A percentile compares a stretch with the other conserved stretches of the same genome.
These are phyloP conservation scores for Drosophila oshimai DNA, from an alignment of 1,140 invertebrate species.

Conservation along the genomic window DNA sequence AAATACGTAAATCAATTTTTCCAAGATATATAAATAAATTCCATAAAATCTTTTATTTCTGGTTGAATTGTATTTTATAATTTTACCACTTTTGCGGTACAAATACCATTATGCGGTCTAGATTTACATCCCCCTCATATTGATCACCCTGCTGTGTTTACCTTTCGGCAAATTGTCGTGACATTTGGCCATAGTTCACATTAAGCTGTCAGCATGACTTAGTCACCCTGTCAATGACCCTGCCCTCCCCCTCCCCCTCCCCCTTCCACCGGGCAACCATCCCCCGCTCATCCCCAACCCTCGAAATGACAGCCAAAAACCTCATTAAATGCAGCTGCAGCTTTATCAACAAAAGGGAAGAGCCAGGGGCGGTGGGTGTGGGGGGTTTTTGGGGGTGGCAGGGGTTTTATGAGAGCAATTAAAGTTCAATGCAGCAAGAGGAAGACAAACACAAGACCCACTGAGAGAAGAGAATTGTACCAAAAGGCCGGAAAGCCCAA, in stretches of 20 bases:
- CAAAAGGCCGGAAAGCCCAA: too few species aligned
- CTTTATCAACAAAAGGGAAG: constrained; percentile 40
- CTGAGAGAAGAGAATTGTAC: too few species aligned
- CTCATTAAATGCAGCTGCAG: constrained; percentile 68
- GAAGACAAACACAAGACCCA: background rate
- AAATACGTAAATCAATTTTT: too few species aligned
- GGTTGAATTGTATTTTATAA: background rate
- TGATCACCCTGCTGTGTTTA: background rate
- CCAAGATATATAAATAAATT: too few species aligned
- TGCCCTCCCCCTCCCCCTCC: background rate
- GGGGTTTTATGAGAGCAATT: constrained; percentile 57
- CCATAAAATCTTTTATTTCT: background rate
- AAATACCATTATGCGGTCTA: background rate
- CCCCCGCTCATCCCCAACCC: background rate
- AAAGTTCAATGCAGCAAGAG: constrained; percentile 54
- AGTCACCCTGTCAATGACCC: constrained; percentile 33
- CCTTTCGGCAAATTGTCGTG: constrained; percentile 21
- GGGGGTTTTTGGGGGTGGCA: constrained; percentile 25
- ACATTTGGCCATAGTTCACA: constrained; percentile 48
- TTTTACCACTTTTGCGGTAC: background rate
- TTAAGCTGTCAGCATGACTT: constrained; percentile 42
- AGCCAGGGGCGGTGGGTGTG: background rate
- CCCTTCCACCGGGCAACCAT: background rate
- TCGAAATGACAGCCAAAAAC: constrained; percentile 35
- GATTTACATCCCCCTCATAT: background rate